A percentile compares a stretch with the other conserved stretches of the same genome.
Conservation (phyloP, 2,888 invertebrate species). For the Linyphia triangularis region DNA sequence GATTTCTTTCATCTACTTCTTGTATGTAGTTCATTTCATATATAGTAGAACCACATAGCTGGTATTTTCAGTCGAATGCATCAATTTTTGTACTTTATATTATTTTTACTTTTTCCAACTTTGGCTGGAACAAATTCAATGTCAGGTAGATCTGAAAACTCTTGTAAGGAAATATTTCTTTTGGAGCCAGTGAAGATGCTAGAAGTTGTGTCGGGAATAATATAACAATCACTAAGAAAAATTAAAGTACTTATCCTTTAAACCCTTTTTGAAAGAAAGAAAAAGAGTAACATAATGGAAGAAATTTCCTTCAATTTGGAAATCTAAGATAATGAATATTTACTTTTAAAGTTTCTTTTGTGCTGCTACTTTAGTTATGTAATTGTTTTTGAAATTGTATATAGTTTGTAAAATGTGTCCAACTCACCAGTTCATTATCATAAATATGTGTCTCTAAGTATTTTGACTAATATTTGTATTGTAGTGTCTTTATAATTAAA, state of each 20-base stretch:
- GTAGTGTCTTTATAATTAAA: too few species aligned
- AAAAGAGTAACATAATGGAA: neutral
- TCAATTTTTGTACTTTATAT: too few species aligned
- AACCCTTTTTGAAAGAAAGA: neutral
- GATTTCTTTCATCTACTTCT: constrained; percentile 1
- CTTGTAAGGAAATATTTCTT: constrained; percentile 3
- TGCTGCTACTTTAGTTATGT: too few species aligned
- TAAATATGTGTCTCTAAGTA: too few species aligned
- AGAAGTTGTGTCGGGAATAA: neutral
- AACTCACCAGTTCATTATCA: too few species aligned
- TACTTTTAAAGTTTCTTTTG: too few species aligned
- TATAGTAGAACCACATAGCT: neutral
- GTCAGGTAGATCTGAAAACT: neutral
- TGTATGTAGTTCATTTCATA: neutral
- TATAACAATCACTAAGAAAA: neutral
- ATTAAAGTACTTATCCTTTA: neutral
- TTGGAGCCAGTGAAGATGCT: constrained; percentile 22
- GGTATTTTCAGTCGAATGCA: constrained; percentile 18
- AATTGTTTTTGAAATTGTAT: too few species aligned
- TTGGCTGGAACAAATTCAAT: too few species aligned
- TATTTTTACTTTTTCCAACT: too few species aligned
- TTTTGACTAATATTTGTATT: too few species aligned
- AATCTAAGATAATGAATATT: too few species aligned
- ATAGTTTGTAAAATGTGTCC: too few species aligned
- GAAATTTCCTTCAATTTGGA: neutral